Conservation (phyloP, 2,113 vertebrate species). For the Sisor rabdophorus region DNA sequence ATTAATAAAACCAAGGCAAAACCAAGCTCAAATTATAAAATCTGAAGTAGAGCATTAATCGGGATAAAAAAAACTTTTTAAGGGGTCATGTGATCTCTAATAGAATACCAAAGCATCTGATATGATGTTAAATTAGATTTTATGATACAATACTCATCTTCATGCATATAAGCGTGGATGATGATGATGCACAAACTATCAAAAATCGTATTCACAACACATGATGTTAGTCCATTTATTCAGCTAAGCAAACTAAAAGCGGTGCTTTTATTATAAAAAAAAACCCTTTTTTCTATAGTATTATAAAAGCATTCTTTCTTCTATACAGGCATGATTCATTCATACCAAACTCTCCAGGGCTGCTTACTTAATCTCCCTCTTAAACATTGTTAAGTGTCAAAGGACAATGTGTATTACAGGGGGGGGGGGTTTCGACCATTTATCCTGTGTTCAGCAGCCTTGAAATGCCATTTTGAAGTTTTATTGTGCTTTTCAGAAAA, state of each 20-base stretch:
- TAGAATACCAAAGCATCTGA: too few relatives aligned
- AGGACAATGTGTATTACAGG: slow-evolving; percentile 26
- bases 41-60: too few relatives aligned
- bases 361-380: slow-evolving; percentile 34
- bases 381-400: slow-evolving; percentile 43
- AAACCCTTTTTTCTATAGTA: slow-evolving; percentile 7
- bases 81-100: too few relatives aligned
- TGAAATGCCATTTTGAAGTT: slow-evolving; percentile 61
- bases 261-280: slow-evolving; percentile 25
- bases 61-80: too few relatives aligned
- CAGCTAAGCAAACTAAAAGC: neutral
- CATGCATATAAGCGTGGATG: neutral
- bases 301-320: slow-evolving; percentile 10
- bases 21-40: too few relatives aligned
- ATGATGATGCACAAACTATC: neutral
- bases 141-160: neutral
- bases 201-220: neutral
- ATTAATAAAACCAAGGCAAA: too few relatives aligned
- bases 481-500: slow-evolving; percentile 63
- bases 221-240: neutral
- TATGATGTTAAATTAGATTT: too few relatives aligned
- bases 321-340: slow-evolving; percentile 30
- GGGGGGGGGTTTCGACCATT: slow-evolving; percentile 47
- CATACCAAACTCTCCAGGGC: slow-evolving; percentile 17
- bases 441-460: slow-evolving; percentile 54